phyloP scores from a whole-genome alignment of 92 coral and sea anemone genomes.

The Porites rus region DNA sequence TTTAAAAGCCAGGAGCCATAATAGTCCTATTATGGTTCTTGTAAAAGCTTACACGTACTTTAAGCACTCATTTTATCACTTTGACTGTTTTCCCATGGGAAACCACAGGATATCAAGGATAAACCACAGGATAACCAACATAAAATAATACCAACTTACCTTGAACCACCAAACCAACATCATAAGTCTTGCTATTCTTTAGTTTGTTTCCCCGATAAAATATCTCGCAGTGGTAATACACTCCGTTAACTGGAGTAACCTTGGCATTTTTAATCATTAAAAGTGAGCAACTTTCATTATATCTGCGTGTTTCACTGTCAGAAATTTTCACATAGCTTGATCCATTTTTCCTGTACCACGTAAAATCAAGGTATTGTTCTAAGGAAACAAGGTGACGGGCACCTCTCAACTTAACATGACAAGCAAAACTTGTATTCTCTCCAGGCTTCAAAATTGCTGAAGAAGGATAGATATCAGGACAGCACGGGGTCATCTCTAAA shows the following conservation, averaged over 20 bases:
- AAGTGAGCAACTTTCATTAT: not conserved
- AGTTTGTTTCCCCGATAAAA: not conserved
- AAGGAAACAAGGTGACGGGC: not conserved
- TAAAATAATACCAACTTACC: not conserved
- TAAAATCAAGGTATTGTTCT: slow-evolving; percentile 29
- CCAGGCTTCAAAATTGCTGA: not conserved
- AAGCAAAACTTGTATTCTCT: not conserved
- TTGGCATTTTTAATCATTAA: slow-evolving; percentile 39
- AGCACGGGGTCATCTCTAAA: slow-evolving; percentile 14
- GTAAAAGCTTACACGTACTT: too few species aligned
- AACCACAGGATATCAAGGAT: too few species aligned
- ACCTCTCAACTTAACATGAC: not conserved
- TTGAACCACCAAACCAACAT: not conserved
- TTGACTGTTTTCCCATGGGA: too few species aligned
- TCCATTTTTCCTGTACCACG: slow-evolving; percentile 40
- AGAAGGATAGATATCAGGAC: slow-evolving; percentile 1
- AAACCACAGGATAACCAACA: not conserved
- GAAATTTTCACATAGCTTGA: slow-evolving; percentile 18
- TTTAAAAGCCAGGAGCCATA: too few species aligned
- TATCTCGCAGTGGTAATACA: slow-evolving; percentile 2
- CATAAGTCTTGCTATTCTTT: not conserved
- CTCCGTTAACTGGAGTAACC: not conserved
- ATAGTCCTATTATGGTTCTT: too few species aligned
- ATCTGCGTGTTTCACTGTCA: not conserved
- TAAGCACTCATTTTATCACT: too few species aligned